Conservation (phyloP, 2,888 invertebrate genomes). For the Dryocosmus kuriphilus region DNA sequence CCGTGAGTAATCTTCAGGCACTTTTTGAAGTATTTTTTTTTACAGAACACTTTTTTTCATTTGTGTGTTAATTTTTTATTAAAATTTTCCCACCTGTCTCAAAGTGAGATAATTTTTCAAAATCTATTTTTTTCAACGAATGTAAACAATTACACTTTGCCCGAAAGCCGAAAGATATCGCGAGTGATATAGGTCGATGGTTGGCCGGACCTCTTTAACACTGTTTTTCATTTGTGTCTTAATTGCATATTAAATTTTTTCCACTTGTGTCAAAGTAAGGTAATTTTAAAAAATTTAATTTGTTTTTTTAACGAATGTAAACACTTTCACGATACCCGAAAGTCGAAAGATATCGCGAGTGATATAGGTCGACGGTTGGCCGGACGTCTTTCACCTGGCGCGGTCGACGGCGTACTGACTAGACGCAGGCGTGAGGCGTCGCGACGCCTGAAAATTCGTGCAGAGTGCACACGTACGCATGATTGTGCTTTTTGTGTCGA, state of each 20-base stretch:
- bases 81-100: background rate
- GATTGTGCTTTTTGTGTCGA: background rate
- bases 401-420: conserved; percentile 72
- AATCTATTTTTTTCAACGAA: background rate
- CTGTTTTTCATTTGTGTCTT: too few species aligned
- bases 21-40: background rate
- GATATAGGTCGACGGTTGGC: conserved; percentile 57
- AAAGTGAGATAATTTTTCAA: background rate
- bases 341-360: background rate
- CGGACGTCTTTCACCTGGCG: conserved; percentile 66
- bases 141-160: background rate
- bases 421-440: conserved; percentile 71
- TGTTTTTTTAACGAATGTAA: background rate
- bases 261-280: background rate
- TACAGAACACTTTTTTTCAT: background rate
- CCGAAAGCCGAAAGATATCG: background rate
- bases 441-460: conserved; percentile 46
- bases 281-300: background rate
- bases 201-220: conserved; percentile 65
- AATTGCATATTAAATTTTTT: too few species aligned
- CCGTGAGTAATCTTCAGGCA: background rate
- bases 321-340: background rate
- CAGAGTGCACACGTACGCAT: conserved; percentile 35
- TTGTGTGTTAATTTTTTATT: background rate
- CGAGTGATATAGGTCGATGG: conserved; percentile 55